Base-by-base conservation (phyloP, 2,113 vertebrate genomes). In the Gopherus evgoodei region DNA sequence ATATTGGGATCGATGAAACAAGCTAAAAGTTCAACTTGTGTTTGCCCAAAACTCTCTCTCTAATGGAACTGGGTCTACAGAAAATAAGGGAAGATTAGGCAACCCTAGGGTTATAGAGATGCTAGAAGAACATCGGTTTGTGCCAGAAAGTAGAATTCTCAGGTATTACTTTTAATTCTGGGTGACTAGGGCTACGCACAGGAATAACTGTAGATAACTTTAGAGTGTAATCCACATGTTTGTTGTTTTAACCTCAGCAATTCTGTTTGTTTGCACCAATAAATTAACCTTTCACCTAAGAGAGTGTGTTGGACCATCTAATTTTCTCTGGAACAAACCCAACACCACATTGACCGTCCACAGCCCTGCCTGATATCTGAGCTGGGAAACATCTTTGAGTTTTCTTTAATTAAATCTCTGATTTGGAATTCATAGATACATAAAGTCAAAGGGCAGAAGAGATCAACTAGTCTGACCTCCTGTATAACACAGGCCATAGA, bases 361-460 rank as follows among this genome's bases (percentile, higher is more conserved):
- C 65, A 91, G 49, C 22, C 79, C 90, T 1, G 0, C 82, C 78
- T 56, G 24, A 13, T 56, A 47, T 35, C 25, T 75, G 35, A 49
- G 22, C 75, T 80, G 7, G 83, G 80, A 86, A 96, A 31, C 84
- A 50, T 83, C 90, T 84, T 53, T 12, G 92, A 91, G 76, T 35
- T 92, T 94, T 92, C 91, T 93, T 91, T 94, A 90, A 94, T 88
- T 93, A 94, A 96, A 95, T 86, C 86, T 95, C 90, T 89, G 90
- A 86, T 94, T 88, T 0, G 0, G 72, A 87, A 59, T 59, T 59
- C 9, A 25, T 57, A 57, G 59, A 62, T 62, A 14, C 62, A 65
- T 35, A 16, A 65, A n/a, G 14, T 35, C 31, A 6, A 35, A 35
- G 31, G 59, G 12, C 29, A 65, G 62, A 17, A 16, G 14, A 35